Percentiles rank a stretch among this genome's conserved stretches.
Conservation (phyloP, 2,797 vertebrate species). For the Bufotes viridis region DNA sequence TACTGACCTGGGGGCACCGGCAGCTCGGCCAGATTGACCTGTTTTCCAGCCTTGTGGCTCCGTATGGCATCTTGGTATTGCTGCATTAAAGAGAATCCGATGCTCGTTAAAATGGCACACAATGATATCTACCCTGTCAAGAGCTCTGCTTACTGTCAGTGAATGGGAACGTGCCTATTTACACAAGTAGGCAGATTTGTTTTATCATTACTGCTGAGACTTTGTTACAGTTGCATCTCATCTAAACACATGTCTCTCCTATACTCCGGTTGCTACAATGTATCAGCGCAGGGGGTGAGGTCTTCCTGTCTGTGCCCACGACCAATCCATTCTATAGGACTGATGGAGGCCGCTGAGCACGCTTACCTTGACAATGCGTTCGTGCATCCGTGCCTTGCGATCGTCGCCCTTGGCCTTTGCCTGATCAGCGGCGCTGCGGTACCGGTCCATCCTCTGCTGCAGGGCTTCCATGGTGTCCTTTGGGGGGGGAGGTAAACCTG, state of each 20-base stretch:
- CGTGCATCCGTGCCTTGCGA: conserved; percentile 90
- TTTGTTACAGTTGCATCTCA: not conserved
- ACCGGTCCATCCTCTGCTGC: conserved; percentile 90
- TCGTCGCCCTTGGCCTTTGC: conserved; percentile 88
- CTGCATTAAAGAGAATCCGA: conserved; percentile 68
- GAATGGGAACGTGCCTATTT: not conserved
- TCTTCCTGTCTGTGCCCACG: no score
- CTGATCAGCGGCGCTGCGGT: conserved; percentile 81
- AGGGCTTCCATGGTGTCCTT: conserved; percentile 82
- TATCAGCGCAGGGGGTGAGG: no score
- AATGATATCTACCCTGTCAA: not conserved
- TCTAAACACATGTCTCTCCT: no score
- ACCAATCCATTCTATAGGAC: no score
- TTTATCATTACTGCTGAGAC: not conserved
- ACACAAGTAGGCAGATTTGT: not conserved
- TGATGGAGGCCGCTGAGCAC: not conserved
- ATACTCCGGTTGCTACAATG: no score
- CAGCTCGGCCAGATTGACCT: conserved; percentile 82
- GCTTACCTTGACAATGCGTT: conserved; percentile 87
- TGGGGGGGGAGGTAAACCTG: conserved; percentile 74
- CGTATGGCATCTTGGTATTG: conserved; percentile 92
- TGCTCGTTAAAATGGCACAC: not conserved
- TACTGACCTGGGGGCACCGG: conserved; percentile 87
- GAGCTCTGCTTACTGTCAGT: not conserved
- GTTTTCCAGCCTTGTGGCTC: conserved; percentile 84